Evolutionary conservation across 2,797 vertebrate genomes (phyloP), one percentile per base, ranked within the genome.

Genomic region (Smutsia gigantea): DNA sequence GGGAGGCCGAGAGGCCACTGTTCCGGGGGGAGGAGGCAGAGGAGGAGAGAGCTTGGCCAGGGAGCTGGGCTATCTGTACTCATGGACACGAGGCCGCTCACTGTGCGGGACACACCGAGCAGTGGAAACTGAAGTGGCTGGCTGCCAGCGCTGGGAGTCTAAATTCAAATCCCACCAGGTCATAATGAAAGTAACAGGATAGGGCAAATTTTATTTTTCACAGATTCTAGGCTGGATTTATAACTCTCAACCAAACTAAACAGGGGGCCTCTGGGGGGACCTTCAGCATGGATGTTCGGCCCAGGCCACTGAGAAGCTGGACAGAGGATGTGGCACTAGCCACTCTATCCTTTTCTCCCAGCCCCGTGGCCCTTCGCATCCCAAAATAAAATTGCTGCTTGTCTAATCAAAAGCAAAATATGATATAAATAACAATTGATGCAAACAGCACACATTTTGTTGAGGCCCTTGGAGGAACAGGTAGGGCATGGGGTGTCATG

Each of bases 151-250:
- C 21, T 63, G n/a, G 14, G 11, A 94, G n/a, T 66, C 66, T 61
- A n/a, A n/a, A 51, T 61, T 55, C 14, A 11, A 81, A 34, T 77
- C 31, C 19, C 79, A 17, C 51, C 63, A 72, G 21, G 31, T 87
- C 78, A 63, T 34, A n/a, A 88, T 49, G 57, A 94, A 59, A 31
- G 55, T 31, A 85, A 37, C 4, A 42, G 57, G n/a, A 51, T 19
- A 66, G 55, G 13, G 12, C 15, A 61, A 46, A 34, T 15, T 81
- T 46, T 90, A 84, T n/a, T n/a, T 59, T 88, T 72, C 75, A 84
- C 4, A 69, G 57, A 69, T 51, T 86, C 37, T 75, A 91, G 94
- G 46, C 31, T 61, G 78, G 31, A 85, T 49, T 93, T 84, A 75
- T 29, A 92, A 74, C 4, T 51, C 34, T 23, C 37, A 92, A n/a